Evolutionary conservation across 2,888 invertebrate genomes (phyloP).

Genomic region (Orgyia antiqua): DNA sequence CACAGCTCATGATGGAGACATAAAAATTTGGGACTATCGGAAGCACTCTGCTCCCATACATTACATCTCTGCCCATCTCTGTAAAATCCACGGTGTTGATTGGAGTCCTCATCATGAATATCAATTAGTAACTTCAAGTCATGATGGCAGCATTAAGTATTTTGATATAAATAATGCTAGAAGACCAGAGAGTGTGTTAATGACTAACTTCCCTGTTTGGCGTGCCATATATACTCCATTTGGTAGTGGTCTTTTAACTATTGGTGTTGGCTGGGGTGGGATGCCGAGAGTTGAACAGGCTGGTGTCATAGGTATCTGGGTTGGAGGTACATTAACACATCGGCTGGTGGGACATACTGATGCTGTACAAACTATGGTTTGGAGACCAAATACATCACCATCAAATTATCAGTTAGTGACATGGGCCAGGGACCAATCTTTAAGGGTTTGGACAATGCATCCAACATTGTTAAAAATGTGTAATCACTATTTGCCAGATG

Average conservation of each 20-base stretch:
- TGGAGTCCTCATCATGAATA: constrained; percentile 94
- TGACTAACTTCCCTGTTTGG: constrained; percentile 94
- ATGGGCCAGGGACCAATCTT: constrained; percentile 96
- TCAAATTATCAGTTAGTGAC: constrained; percentile 91
- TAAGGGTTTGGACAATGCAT: constrained; percentile 94
- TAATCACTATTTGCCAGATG: constrained; percentile 80
- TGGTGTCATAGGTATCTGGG: constrained; percentile 75
- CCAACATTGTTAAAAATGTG: constrained; percentile 90
- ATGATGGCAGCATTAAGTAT: constrained; percentile 96
- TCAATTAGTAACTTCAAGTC: constrained; percentile 93
- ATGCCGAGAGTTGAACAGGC: constrained; percentile 87
- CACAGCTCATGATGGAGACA: constrained; percentile 96
- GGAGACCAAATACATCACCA: constrained; percentile 85
- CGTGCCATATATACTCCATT: constrained; percentile 95
- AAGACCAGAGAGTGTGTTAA: constrained; percentile 89
- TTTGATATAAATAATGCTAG: constrained; percentile 93
- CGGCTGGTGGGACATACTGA: constrained; percentile 96
- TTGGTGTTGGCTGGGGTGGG: constrained; percentile 93
- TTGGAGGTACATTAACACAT: constrained; percentile 84
- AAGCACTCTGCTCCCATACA: constrained; percentile 92
- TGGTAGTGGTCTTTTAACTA: constrained; percentile 93
- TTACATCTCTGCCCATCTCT: constrained; percentile 94
- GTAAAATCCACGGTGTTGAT: constrained; percentile 94
- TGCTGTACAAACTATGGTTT: constrained; percentile 96
- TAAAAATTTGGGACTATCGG: constrained; percentile 96